phyloP scores from a whole-genome alignment of 35 echinoderm and acorn worm genomes.

The Amphiura filiformis region DNA sequence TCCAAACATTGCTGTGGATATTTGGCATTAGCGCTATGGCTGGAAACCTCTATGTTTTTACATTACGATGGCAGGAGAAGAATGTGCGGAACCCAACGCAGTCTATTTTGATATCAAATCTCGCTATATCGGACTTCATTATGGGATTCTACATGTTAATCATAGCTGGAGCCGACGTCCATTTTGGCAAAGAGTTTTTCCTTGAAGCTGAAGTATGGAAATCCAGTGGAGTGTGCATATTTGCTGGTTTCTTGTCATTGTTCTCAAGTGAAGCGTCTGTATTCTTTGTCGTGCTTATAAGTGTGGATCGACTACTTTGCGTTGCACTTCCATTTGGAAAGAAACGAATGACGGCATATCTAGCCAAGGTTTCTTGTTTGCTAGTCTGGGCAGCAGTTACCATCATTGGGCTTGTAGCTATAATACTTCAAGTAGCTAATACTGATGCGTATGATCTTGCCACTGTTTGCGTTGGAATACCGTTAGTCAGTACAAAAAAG shows the following conservation, averaged over 20 bases:
- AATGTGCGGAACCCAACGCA: slow-evolving; percentile 9
- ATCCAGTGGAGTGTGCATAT: slow-evolving; percentile 12
- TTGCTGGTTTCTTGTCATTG: slow-evolving; percentile 41
- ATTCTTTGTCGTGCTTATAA: slow-evolving; percentile 41
- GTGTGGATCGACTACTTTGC: slow-evolving; percentile 41
- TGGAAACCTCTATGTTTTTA: slow-evolving; percentile 58
- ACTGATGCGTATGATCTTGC: slow-evolving; percentile 14
- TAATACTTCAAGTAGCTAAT: background rate
- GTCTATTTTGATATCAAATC: slow-evolving; percentile 29
- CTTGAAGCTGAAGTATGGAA: slow-evolving; percentile 36
- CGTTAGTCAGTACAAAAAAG: slow-evolving; percentile 35
- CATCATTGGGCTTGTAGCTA: slow-evolving; percentile 31
- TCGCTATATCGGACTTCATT: slow-evolving; percentile 34
- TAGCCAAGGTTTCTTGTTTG: background rate
- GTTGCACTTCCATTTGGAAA: slow-evolving; percentile 46
- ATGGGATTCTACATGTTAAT: slow-evolving; percentile 56
- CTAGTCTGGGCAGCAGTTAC: slow-evolving; percentile 39
- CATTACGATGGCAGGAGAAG: slow-evolving; percentile 15
- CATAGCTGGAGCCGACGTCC: slow-evolving; percentile 14
- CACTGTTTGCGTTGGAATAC: slow-evolving; percentile 24
- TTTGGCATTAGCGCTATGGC: slow-evolving; percentile 59
- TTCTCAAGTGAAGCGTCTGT: slow-evolving; percentile 55
- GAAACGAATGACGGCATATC: slow-evolving; percentile 10
- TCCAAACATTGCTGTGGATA: slow-evolving; percentile 64
- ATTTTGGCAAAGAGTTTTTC: slow-evolving; percentile 29